Evolutionary conservation across 2,113 vertebrate species (phyloP), one percentile per base, ranked within the genome.

Genomic region (Tretioscincus oriximinensis): DNA sequence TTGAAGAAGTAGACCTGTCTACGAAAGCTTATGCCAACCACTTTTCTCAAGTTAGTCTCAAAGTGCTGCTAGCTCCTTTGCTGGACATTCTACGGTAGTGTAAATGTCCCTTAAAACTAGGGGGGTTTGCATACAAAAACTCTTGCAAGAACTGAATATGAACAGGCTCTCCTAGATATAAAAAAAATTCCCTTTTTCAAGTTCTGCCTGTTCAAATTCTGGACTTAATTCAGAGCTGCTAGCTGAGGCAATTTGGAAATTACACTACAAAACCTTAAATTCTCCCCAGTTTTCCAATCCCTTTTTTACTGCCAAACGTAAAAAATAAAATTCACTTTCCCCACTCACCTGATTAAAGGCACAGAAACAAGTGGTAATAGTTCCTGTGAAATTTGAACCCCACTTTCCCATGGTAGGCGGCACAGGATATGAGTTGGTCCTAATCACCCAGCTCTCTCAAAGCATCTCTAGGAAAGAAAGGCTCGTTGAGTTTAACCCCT

Each of bases 321-420:
- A 51, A 41, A 24, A 31, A 21, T 3, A 2, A 24, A 8, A 16
- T 1, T 1, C 35, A 9, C 45, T 18, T 18, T 58, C 14, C 41
- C 16, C 54, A 61, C 68, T 63, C 60, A 73, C 70, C 78, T 73
- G 71, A 73, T 29, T 8, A 35, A 51, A 73, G 12, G 2, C 20
- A 31, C 10, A 41, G 35, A 49, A 12, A n/a, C n/a, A 8, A 14
- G 12, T 16, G 54, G 54, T 14, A 18, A 58, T 10, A 16, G 28
- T 69, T 41, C 60, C 78, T 73, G 78, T 60, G 69, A 80, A 73
- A 80, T 65, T 80, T 35, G 65, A 80, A 73, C 24, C 69, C n/a
- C 28, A 63, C 60, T 73, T 80, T 80, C 78, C 78, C 78, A 51
- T 28, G n/a, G 60, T 2, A 65, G 70, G 60, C 78, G 60, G 60